These are phyloP conservation scores for Achlya flavicornis DNA, from an alignment of 2,888 invertebrate species.

Conservation along the genomic window DNA sequence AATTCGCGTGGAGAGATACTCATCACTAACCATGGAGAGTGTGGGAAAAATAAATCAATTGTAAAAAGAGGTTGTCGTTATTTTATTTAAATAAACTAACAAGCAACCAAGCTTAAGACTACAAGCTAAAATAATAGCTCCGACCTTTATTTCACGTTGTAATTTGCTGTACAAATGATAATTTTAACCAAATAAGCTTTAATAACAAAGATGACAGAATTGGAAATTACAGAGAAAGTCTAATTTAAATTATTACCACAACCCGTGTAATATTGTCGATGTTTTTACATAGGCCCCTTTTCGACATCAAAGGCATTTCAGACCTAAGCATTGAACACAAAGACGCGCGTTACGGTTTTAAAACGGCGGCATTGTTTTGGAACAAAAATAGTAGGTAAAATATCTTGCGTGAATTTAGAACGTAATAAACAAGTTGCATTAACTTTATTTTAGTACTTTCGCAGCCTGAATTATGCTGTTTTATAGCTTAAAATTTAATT, in stretches of 20 bases:
- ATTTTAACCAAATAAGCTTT: not conserved
- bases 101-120: not conserved
- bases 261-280: constrained; percentile 3
- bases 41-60: no score
- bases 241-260: not conserved
- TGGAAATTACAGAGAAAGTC: constrained; percentile 1
- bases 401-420: not conserved
- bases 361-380: not conserved
- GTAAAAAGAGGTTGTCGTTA: not conserved
- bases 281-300: not conserved
- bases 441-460: not conserved
- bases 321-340: not conserved
- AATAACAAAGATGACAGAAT: not conserved
- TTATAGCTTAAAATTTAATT: no score
- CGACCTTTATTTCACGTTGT: not conserved
- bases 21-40: no score
- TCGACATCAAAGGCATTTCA: not conserved
- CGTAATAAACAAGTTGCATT: not conserved
- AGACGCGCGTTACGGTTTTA: not conserved
- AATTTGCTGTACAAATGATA: not conserved
- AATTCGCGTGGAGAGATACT: no score
- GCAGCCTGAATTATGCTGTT: not conserved
- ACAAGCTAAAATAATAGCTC: not conserved
- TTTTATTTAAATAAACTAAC: not conserved
- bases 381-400: not conserved